These are phyloP conservation scores for Chymomyza amoena DNA, from an alignment of 2,888 invertebrate species.

Conservation along the genomic window DNA sequence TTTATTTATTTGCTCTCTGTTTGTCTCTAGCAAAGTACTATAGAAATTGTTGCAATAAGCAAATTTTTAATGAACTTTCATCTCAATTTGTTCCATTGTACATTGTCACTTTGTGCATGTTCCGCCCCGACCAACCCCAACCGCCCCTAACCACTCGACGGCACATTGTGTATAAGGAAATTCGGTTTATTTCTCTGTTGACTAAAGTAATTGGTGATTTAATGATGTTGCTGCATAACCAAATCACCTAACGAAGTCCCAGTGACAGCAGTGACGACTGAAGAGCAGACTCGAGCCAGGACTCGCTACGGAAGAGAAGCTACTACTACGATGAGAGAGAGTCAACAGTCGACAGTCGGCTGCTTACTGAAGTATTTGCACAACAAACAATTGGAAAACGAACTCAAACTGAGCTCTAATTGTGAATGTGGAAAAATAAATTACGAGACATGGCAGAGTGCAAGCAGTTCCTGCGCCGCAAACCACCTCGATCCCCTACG, in stretches of 20 bases:
- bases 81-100: not conserved
- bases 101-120: not conserved
- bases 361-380: conserved; percentile 57
- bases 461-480: conserved; percentile 10
- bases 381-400: conserved; percentile 67
- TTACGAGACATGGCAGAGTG: conserved; percentile 50
- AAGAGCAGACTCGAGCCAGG: conserved; percentile 8
- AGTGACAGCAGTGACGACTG: conserved; percentile 21
- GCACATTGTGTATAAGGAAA: conserved; percentile 58
- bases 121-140: too few species aligned
- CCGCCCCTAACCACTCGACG: conserved; percentile 50
- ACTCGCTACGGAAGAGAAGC: not conserved
- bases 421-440: conserved; percentile 71
- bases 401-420: conserved; percentile 59
- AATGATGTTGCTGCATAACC: conserved; percentile 72
- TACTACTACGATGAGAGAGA: conserved; percentile 9
- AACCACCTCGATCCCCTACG: conserved; percentile 29
- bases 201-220: conserved; percentile 71
- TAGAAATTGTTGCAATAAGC: not conserved
- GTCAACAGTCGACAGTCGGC: not conserved
- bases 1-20: not conserved
- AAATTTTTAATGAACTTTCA: not conserved
- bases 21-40: not conserved
- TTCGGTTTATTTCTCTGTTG: conserved; percentile 69
- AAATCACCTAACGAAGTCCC: conserved; percentile 68